Base-by-base conservation (phyloP, 2,797 vertebrate species). In the Hemitrygon akajei region DNA sequence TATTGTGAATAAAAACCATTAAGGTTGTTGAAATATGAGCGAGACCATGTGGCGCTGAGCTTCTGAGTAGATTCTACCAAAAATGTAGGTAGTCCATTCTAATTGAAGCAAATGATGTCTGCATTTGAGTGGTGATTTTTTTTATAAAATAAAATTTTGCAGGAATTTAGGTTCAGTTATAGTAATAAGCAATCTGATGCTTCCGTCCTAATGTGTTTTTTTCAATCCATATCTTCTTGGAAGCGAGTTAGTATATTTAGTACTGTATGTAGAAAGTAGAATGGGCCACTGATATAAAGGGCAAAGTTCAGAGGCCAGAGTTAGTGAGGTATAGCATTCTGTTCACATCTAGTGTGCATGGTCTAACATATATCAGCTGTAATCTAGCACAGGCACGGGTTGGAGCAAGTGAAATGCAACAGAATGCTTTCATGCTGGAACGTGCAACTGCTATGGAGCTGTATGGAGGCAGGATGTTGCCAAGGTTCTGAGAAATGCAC, bases 1-100 rank as follows among this genome's bases (percentile, higher is more conserved):
- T 76, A 73, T 93, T 76, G 25, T 75, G 47, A 76, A 93, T 75
- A 30, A 71, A 73, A 89, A 69, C 60, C 86, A 69, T 34, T n/a
- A 89, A 66, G 18, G n/a, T 20, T 37, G 63, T 89, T 66, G 86
- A 89, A 89, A 89, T 89, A 34, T 63, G 63, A 69, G 60, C 63
- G 30, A 69, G 63, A 69, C 63, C 86, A 37, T 69, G 18, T 89
- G 86, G 60, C 86, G 86, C 60, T 89, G 60, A 66, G 66, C 89
- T 89, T 89, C 12, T 34, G 20, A 34, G 34, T 30, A 20, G 84
- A 60, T n/a, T 87, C 6, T n/a, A 30, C 58, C 6, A 63, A n/a
- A n/a, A 66, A 20, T 18, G 69, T 22, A 37, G 66, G 66, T 22
- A n/a, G 11, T 37, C 37, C 69, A n/a, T 66, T 63, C 3, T 22